phyloP scores from a whole-genome alignment of 2,113 vertebrate genomes.

The Zosterops lateralis region DNA sequence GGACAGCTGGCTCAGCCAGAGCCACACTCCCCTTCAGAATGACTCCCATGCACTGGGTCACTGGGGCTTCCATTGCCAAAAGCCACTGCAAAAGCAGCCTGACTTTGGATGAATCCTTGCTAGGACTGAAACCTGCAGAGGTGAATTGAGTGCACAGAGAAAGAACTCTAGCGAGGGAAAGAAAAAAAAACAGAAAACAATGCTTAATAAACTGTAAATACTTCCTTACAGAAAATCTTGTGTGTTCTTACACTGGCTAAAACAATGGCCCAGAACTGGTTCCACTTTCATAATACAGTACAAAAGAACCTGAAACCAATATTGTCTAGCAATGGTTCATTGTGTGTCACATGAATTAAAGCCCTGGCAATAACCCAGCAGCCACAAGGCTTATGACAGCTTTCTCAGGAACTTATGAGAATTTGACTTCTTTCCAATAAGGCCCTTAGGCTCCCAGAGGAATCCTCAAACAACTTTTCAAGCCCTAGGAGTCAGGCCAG shows the following conservation, averaged over 20 bases:
- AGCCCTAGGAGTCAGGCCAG: neutral
- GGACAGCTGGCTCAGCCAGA: neutral
- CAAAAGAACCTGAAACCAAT: slow-evolving; percentile 25
- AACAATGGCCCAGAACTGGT: neutral
- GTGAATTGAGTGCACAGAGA: neutral
- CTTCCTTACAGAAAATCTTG: neutral
- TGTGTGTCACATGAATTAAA: neutral
- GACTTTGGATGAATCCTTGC: neutral
- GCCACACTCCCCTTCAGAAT: neutral
- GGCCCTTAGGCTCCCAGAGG: slow-evolving; percentile 18
- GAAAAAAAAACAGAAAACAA: neutral
- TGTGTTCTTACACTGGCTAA: neutral
- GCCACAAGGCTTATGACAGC: slow-evolving; percentile 30
- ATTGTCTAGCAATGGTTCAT: neutral
- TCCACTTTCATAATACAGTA: neutral
- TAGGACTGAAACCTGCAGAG: neutral
- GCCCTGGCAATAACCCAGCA: slow-evolving; percentile 24
- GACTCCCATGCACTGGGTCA: neutral
- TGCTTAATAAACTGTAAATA: neutral
- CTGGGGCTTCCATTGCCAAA: neutral
- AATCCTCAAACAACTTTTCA: slow-evolving; percentile 23
- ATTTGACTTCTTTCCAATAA: slow-evolving; percentile 10
- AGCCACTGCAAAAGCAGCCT: neutral
- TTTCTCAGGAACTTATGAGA: slow-evolving; percentile 8
- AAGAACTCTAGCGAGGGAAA: accelerated